Evolutionary conservation across 2,888 invertebrate species (phyloP).

Genomic region (Aspidapion aeneum): DNA sequence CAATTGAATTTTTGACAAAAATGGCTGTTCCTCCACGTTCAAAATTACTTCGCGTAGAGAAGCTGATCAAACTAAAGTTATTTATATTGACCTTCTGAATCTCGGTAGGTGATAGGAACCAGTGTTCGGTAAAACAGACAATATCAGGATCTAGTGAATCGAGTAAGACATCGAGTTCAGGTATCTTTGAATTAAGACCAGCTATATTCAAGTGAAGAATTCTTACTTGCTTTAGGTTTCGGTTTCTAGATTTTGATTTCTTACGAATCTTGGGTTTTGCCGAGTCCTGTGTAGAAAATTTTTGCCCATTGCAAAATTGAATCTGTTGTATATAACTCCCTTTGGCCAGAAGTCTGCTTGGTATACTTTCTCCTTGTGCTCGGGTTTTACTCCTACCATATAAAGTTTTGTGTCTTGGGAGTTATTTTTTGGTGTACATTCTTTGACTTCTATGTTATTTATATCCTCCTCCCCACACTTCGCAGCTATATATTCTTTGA

Average conservation of each 20-base stretch:
- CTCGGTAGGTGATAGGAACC: not conserved
- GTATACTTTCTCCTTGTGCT: not conserved
- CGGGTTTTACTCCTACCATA: not conserved
- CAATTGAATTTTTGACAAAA: not conserved
- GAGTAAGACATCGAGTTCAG: not conserved
- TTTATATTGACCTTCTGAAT: not conserved
- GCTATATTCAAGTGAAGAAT: not conserved
- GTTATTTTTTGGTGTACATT: not conserved
- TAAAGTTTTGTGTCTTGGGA: not conserved
- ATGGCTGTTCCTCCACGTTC: no score
- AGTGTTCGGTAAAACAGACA: not conserved
- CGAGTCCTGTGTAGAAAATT: not conserved
- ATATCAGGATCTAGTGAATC: not conserved
- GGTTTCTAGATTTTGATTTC: not conserved
- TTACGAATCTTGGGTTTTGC: not conserved
- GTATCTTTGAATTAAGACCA: not conserved
- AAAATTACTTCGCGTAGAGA: not conserved
- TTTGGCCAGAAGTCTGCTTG: not conserved
- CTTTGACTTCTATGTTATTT: not conserved
- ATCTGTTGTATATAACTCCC: not conserved
- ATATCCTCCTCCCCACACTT: not conserved
- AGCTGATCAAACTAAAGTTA: not conserved
- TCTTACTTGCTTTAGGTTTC: not conserved
- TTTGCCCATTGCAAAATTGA: not conserved
- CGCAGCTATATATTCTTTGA: not conserved